Percentiles rank a stretch among this genome's conserved stretches.
phyloP scores from a whole-genome alignment of 2,888 invertebrate genomes.

The Mesorhabditis sp. region DNA sequence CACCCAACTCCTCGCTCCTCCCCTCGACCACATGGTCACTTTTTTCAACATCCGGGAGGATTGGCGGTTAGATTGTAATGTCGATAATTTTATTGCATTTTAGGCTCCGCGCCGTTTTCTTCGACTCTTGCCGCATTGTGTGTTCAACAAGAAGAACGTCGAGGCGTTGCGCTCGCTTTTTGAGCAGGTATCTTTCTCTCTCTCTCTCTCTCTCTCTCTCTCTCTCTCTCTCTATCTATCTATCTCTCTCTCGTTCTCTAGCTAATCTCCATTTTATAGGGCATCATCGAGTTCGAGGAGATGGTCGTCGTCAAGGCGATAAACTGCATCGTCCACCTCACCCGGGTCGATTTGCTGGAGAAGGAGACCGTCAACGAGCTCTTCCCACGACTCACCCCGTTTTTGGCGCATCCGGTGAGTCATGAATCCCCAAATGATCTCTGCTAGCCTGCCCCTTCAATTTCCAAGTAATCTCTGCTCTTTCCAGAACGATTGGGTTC shows the following conservation, averaged over 20 bases:
- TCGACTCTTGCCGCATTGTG: constrained; percentile 83
- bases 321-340: constrained; percentile 76
- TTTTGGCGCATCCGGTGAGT: constrained; percentile 77
- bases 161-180: constrained; percentile 26
- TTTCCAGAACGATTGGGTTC: constrained; percentile 53
- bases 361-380: constrained; percentile 77
- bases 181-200: constrained; percentile 19
- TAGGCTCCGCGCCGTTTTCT: constrained; percentile 80
- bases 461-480: background rate
- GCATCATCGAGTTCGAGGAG: constrained; percentile 89
- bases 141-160: constrained; percentile 20
- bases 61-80: constrained; percentile 66
- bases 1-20: constrained; percentile 70
- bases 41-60: constrained; percentile 95
- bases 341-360: constrained; percentile 70
- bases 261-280: constrained; percentile 64
- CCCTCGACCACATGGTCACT: constrained; percentile 93
- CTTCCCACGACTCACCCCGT: constrained; percentile 78
- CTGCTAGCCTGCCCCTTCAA: too few relatives aligned
- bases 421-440: background rate
- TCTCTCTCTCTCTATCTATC: too few relatives aligned
- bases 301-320: constrained; percentile 83
- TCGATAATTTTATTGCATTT: background rate
- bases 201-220: background rate
- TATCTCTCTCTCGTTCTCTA: background rate